Conservation (phyloP, 2,797 vertebrate species). For the Hemibagrus guttatus region DNA sequence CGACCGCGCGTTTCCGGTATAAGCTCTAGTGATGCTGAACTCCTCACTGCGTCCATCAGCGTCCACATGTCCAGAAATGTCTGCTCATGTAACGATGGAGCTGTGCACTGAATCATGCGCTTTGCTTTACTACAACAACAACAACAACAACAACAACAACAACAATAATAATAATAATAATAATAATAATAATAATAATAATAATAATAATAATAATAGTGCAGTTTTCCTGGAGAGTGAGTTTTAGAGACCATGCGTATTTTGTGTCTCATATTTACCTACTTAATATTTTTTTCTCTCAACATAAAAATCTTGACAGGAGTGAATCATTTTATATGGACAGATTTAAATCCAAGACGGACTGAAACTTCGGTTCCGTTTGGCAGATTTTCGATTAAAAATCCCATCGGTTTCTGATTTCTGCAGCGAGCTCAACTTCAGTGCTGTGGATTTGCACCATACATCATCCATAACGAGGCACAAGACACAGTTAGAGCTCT, state of each 20-base stretch:
- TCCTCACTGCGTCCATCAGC: background rate
- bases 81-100: background rate
- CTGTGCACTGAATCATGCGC: background rate
- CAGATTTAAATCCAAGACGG: background rate
- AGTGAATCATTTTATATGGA: background rate
- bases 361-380: constrained; percentile 15
- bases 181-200: background rate
- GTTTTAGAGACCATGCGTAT: background rate
- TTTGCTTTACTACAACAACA: background rate
- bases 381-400: background rate
- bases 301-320: background rate
- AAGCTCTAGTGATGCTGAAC: background rate
- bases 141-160: too few species aligned
- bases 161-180: too few species aligned
- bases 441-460: background rate
- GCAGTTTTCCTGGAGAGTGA: background rate
- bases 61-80: background rate
- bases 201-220: background rate
- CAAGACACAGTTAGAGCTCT: background rate
- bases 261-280: background rate
- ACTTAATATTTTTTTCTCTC: background rate
- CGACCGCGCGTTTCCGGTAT: constrained; percentile 1
- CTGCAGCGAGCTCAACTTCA: background rate
- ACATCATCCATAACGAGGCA: background rate
- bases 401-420: background rate